A percentile compares a stretch with the other conserved stretches of the same genome.
Evolutionary conservation across 2,113 vertebrate species (phyloP).

Genomic region (Vimba vimba): DNA sequence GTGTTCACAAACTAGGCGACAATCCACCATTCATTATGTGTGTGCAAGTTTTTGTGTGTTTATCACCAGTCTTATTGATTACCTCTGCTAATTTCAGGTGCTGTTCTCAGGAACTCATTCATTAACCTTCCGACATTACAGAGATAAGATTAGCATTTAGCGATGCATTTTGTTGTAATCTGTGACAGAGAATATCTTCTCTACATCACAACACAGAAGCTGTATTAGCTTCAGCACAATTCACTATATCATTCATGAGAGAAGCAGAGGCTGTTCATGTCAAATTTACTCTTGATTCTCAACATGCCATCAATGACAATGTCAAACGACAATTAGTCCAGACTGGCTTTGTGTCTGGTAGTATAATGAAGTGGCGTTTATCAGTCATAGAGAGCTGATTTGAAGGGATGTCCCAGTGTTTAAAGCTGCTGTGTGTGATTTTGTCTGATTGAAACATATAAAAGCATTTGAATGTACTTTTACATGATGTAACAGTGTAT

Average conservation of each 20-base stretch:
- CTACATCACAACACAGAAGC: neutral
- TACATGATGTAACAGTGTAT: neutral
- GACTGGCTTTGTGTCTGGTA: neutral
- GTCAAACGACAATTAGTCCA: neutral
- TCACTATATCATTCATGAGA: constrained; percentile 8
- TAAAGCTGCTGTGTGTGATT: constrained; percentile 22
- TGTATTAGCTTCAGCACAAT: constrained; percentile 16
- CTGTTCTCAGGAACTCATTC: constrained; percentile 48
- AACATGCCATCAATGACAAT: neutral
- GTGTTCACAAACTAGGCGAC: neutral
- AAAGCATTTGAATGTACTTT: constrained; percentile 50
- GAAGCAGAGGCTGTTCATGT: constrained; percentile 6
- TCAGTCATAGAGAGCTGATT: neutral
- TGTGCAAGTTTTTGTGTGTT: neutral
- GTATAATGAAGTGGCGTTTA: neutral
- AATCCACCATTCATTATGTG: constrained; percentile 7
- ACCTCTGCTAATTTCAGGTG: constrained; percentile 59
- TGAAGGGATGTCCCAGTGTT: constrained; percentile 19
- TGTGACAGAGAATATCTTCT: neutral
- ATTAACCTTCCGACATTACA: constrained; percentile 17
- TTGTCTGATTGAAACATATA: constrained; percentile 18
- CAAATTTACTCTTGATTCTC: neutral
- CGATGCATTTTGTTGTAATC: neutral
- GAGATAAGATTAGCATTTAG: constrained; percentile 17
- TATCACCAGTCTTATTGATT: constrained; percentile 36